Base-by-base conservation (phyloP, 2,888 invertebrate genomes). In the Alentia gelatinosa region DNA sequence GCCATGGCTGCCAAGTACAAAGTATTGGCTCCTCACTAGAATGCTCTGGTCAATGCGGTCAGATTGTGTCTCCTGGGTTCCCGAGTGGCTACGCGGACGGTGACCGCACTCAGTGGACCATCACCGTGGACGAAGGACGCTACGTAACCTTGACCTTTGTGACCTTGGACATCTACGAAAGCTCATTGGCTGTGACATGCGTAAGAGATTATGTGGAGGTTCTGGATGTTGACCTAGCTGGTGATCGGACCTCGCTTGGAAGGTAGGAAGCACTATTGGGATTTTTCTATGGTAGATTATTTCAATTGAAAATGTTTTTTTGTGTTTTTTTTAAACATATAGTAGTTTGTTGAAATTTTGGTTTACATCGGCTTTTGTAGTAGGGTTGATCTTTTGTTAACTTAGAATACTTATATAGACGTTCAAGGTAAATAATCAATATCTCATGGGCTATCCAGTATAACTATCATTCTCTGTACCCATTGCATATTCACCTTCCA, bases 61-160 rank as follows among this genome's bases (percentile, higher is more conserved):
- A 92, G 68, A 94, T 95, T 39, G 91, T 93, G n/a, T 94, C 94
- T 0, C 92, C 93, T 19, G 94, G 94, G 12, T 94, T 95, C 91
- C 94, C 95, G 0, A 75, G 93, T 26, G 92, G 93, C 63, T 95
- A 95, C 86, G 92, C 90, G 33, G 93, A 93, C 83, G 93, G 93
- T 83, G 93, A 50, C 35, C 26, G 74, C 0, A 63, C 39, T 26
- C n/a, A 39, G 39, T 95, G 94, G 95, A 91, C 93, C 33, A 95
- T 95, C 37, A 90, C 92, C 68, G 94, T 94, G 9, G 91, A 93
- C n/a, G 92, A 91, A 9, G 92, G 93, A 19, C 93, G 93, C 86
- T 95, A 94, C 89, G 93, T 95, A 50, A 93, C 93, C 42, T 90
- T 95, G 1, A 94, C 93, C 4, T 92, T 95, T 84, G 92, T 94